A percentile compares a stretch with the other conserved stretches of the same genome.
Conservation (phyloP, 1,140 invertebrate genomes). For the Philopotamus ludificatus region DNA sequence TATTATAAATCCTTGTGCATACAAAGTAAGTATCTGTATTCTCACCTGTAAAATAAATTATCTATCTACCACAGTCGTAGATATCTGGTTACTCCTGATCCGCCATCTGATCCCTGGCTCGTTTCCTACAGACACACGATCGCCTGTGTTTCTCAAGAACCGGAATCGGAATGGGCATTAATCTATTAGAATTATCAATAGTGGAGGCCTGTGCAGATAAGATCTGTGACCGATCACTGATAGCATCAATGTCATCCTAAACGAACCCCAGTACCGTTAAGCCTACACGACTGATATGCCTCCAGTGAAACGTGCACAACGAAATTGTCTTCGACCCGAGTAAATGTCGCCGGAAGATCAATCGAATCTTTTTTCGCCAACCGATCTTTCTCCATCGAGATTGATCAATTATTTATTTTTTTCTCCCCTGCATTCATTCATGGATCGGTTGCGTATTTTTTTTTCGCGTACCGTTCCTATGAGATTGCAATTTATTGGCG, state of each 20-base stretch:
- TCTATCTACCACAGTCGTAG: too few species aligned
- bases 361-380: too few species aligned
- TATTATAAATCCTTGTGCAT: too few species aligned
- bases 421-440: too few species aligned
- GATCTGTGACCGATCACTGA: slow-evolving; percentile 25
- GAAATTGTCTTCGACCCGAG: slow-evolving; percentile 1
- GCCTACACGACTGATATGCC: background rate
- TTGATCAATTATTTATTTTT: too few species aligned
- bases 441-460: too few species aligned
- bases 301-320: background rate
- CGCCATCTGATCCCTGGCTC: too few species aligned
- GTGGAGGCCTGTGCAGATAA: slow-evolving; percentile 12
- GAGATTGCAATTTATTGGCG: background rate
- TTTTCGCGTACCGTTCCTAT: background rate
- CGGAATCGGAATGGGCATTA: slow-evolving; percentile 17
- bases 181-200: slow-evolving; percentile 27
- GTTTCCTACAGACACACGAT: background rate
- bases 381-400: too few species aligned
- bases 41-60: too few species aligned
- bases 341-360: background rate
- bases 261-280: slow-evolving; percentile 17
- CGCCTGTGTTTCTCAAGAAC: slow-evolving; percentile 9
- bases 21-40: too few species aligned
- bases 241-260: slow-evolving; percentile 21
- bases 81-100: too few species aligned